These are phyloP conservation scores for Nephrotoma guestfalica DNA, from an alignment of 2,888 invertebrate species.

Conservation along the genomic window DNA sequence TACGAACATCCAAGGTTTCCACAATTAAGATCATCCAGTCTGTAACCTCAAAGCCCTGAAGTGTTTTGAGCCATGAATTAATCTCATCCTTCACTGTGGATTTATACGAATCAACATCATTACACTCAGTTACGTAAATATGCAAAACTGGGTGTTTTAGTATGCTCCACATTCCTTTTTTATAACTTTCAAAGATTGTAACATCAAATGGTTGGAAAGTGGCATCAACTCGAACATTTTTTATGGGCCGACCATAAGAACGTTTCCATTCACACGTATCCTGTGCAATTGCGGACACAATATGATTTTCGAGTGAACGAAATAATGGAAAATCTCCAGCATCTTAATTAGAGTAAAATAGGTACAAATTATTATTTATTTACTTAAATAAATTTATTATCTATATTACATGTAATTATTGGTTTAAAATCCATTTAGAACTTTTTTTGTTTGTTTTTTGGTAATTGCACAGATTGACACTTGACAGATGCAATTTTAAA, in stretches of 20 bases:
- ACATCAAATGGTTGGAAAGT: conserved; percentile 67
- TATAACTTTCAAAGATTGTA: conserved; percentile 47
- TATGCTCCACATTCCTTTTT: conserved; percentile 59
- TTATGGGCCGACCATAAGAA: conserved; percentile 72
- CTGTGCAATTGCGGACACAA: conserved; percentile 66
- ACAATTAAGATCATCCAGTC: conserved; percentile 93
- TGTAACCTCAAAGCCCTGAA: conserved; percentile 56
- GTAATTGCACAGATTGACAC: background rate
- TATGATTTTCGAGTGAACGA: conserved; percentile 61
- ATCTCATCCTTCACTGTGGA: conserved; percentile 76
- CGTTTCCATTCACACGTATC: conserved; percentile 87
- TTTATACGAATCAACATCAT: conserved; percentile 85
- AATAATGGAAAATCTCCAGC: conserved; percentile 77
- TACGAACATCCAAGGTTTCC: conserved; percentile 80
- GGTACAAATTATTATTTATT: background rate
- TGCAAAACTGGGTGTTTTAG: conserved; percentile 83
- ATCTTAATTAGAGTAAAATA: conserved; percentile 36
- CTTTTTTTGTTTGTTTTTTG: background rate
- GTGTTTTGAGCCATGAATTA: conserved; percentile 69
- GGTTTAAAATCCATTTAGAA: conserved; percentile 11
- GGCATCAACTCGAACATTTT: conserved; percentile 70
- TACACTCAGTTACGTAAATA: conserved; percentile 90
- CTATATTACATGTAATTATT: conserved; percentile 12
- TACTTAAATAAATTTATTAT: background rate
- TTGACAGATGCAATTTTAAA: background rate